These are phyloP conservation scores for Triplophysa yarkandensis DNA, from an alignment of 2,797 vertebrate genomes.

Conservation along the genomic window DNA sequence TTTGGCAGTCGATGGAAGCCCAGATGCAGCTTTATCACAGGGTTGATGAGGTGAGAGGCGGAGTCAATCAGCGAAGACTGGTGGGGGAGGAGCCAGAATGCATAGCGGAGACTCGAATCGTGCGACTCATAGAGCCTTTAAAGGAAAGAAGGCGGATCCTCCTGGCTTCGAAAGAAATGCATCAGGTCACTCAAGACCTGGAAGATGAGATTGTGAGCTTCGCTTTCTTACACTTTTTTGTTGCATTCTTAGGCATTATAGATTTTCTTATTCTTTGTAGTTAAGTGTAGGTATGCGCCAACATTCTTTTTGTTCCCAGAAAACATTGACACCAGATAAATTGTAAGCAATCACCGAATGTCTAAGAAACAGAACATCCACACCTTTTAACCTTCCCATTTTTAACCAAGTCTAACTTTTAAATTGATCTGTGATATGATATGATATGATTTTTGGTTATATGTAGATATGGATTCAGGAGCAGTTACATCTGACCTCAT, in stretches of 20 bases:
- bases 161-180: conserved; percentile 92
- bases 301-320: too few species aligned
- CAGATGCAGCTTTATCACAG: conserved; percentile 91
- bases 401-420: background rate
- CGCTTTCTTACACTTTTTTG: background rate
- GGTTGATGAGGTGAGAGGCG: conserved; percentile 82
- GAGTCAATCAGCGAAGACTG: conserved; percentile 67
- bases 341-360: background rate
- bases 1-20: conserved; percentile 85
- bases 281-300: too few species aligned
- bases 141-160: conserved; percentile 89
- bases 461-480: conserved; percentile 90
- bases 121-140: conserved; percentile 90
- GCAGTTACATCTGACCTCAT: conserved; percentile 83
- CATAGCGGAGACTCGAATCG: conserved; percentile 84
- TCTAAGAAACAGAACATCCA: background rate
- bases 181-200: conserved; percentile 91
- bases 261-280: too few species aligned
- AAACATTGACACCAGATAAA: background rate
- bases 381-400: too few species aligned
- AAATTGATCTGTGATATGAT: background rate
- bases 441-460: conserved; percentile 27
- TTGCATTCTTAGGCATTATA: background rate
- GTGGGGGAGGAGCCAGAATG: conserved; percentile 79
- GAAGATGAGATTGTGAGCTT: conserved; percentile 90